Evolutionary conservation across 2,888 invertebrate species (phyloP), one percentile per base, ranked within the genome.

Genomic region (Poecilobothrus nobilitatus): DNA sequence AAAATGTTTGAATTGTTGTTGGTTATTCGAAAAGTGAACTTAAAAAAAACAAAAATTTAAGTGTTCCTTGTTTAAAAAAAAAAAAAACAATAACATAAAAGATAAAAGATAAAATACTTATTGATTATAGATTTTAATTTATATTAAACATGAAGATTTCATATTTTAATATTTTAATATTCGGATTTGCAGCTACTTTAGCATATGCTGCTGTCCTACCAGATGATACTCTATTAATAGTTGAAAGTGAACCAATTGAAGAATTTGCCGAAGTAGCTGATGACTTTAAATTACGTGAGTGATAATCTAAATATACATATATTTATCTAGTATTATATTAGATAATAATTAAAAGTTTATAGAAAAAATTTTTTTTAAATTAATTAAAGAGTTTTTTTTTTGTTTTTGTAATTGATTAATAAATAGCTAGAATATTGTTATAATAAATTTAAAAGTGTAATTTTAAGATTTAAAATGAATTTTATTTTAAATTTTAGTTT

Each of bases 231-330:
- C 15, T 66, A 64, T 18, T 3, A 5, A n/a, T 18, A 0, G 9
- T 37, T 37, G 9, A 53, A 53, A 53, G 53, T 53, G 22, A 8
- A 18, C 9, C 22, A 8, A 22, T 20, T 27, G 20, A 1, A 15
- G 5, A 27, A 27, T 4, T 27, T 2, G 1, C 2, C 18, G 67
- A 62, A 15, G 4, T 27, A 1, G 37, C 44, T 27, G 71, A 53
- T 18, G 53, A 72, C 12, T 70, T 70, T 61, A 44, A 67, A n/a
- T 70, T 72, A 53, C 71, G 72, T 72, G 69, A 72, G 72, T 72
- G 68, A 15, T 12, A 65, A 27, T 18, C 20, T 63, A 8, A 63
- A 27, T 63, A 12, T n/a, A n/a, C n/a, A n/a, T n/a, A n/a, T n/a
- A n/a, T n/a, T n/a, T n/a, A n/a, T n/a, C n/a, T n/a, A n/a, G 6